Base-by-base conservation (phyloP, 2,797 vertebrate genomes). In the Coilia nasus region DNA sequence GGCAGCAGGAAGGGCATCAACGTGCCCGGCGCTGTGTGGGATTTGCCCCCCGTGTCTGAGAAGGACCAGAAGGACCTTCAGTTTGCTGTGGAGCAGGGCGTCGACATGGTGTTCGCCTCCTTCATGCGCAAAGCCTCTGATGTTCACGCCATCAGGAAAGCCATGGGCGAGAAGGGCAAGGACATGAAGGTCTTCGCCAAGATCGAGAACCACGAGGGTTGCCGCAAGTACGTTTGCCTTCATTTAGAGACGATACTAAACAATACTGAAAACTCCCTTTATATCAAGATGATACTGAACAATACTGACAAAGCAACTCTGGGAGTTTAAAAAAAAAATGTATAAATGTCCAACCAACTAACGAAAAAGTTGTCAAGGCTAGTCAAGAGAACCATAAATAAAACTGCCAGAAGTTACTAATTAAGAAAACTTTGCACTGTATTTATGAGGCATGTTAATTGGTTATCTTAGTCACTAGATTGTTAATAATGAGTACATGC, bases 1-100 rank as follows among this genome's bases (percentile, higher is more conserved):
- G 98, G 98, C 88, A 99, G 98, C 95, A 99, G 98, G 95, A 99
- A 99, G 90, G 98, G 98, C 0, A 97, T 99, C 88, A 99, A 99
- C 93, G 94, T 99, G 67, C 98, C 98, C 0, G 98, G 98, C 0
- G 98, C 98, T 0, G 97, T 96, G 0, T 97, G 98, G 0, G 98
- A 99, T 90, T 95, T 99, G 86, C 98, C 98, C 0, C 98, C 98
- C 0, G 92, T 99, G 87, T 99, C 98, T 0, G 95, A 97, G 86
- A 99, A 99, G 94, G 98, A 99, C 94, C 92, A 99, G 85, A 93
- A 97, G 92, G 98, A 99, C 90, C 94, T 99, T 47, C 94, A 96
- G 92, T 99, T 99, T 0, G 98, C 98, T 0, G 96, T 99, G 85
- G 97, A 97, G 91, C 98, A 99, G 91, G 96, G 96, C 0, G 97